These are phyloP conservation scores for Stichodactyla helianthus DNA, from an alignment of 64 coral and sea anemone species.

Conservation along the genomic window DNA sequence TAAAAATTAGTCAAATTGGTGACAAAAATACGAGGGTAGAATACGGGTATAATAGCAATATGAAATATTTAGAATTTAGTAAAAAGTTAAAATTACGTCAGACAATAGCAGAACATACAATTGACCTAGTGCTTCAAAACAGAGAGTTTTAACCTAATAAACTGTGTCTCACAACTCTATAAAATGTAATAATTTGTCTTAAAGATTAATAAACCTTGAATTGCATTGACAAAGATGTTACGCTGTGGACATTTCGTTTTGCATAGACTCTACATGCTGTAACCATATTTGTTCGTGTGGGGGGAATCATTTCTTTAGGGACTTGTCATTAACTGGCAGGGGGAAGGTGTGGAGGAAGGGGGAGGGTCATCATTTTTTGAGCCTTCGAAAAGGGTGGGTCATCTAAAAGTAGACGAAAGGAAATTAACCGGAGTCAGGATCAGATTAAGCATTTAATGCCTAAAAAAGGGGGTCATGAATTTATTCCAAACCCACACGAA, in stretches of 20 bases:
- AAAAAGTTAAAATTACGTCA: background rate
- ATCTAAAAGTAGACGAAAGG: no score
- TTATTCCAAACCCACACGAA: no score
- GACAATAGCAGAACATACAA: background rate
- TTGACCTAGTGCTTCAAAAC: background rate
- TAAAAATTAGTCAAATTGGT: background rate
- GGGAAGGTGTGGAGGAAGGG: no score
- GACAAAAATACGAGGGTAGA: background rate
- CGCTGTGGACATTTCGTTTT: background rate
- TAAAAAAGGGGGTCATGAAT: no score
- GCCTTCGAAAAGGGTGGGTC: no score
- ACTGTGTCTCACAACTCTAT: slow-evolving; percentile 5
- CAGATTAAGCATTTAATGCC: no score
- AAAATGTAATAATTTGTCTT: slow-evolving; percentile 19
- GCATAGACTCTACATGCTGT: no score
- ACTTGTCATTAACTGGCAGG: no score
- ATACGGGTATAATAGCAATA: background rate
- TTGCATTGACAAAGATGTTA: background rate
- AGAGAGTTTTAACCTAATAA: slow-evolving; percentile 9
- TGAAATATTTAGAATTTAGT: background rate
- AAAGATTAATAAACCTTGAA: slow-evolving; percentile 13
- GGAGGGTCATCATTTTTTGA: no score
- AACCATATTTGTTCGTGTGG: no score
- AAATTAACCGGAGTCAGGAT: no score
- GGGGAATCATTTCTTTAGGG: no score